phyloP scores from a whole-genome alignment of 2,888 invertebrate species.

The Seladonia tumulorum region DNA sequence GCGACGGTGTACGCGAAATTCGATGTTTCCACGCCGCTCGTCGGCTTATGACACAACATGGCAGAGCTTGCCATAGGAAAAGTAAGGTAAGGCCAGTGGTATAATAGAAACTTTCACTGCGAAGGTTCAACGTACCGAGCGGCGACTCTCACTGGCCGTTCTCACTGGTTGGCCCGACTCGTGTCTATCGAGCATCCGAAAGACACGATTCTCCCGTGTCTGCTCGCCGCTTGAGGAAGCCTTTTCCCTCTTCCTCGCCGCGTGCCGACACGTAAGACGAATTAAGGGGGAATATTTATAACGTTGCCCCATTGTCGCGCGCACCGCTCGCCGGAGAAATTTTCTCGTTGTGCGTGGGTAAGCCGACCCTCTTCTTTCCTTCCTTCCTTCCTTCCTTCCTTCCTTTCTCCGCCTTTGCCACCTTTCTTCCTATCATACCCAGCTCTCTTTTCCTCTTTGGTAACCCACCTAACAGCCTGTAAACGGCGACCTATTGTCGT shows the following conservation, averaged over 20 bases:
- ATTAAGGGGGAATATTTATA: constrained; percentile 51
- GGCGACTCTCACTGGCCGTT: constrained; percentile 80
- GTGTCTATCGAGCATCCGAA: constrained; percentile 53
- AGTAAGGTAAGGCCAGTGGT: constrained; percentile 84
- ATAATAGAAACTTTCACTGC: constrained; percentile 85
- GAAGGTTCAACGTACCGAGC: constrained; percentile 83
- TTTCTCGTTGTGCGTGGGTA: constrained; percentile 31
- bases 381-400: neutral
- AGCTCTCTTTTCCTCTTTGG: neutral
- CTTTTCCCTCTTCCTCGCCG: constrained; percentile 27
- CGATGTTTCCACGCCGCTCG: constrained; percentile 55
- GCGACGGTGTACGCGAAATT: constrained; percentile 35
- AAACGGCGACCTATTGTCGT: constrained; percentile 30
- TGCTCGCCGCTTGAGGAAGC: constrained; percentile 22
- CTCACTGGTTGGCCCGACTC: constrained; percentile 67
- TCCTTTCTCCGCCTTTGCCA: no score
- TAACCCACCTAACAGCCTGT: neutral
- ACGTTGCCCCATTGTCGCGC: constrained; percentile 36
- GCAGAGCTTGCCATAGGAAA: constrained; percentile 81
- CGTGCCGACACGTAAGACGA: constrained; percentile 20
- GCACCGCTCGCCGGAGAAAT: constrained; percentile 42
- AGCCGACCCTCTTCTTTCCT: constrained; percentile 10
- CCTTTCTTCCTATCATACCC: neutral
- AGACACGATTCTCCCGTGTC: constrained; percentile 44
- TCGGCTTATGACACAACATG: constrained; percentile 81